phyloP scores from a whole-genome alignment of 2,888 invertebrate genomes.

The Pachymerium ferrugineum region DNA sequence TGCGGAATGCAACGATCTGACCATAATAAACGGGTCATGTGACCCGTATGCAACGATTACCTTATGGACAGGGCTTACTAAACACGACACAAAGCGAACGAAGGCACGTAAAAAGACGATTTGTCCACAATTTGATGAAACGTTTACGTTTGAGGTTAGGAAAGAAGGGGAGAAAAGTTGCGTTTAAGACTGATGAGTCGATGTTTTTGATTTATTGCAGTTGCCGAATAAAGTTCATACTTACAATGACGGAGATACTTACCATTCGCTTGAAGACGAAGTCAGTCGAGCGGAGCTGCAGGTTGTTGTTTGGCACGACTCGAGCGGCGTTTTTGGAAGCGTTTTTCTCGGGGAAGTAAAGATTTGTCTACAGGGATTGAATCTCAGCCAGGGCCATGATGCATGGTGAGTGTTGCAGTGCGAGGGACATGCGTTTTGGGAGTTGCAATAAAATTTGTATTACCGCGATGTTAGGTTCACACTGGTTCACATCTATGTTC shows the following conservation, averaged over 20 bases:
- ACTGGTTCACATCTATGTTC: no score
- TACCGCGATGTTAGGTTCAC: no score
- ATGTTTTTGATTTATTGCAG: constrained; percentile 31
- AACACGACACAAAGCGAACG: constrained; percentile 71
- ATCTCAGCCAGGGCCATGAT: constrained; percentile 59
- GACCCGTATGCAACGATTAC: constrained; percentile 82
- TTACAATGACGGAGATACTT: constrained; percentile 32
- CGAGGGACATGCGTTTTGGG: no score
- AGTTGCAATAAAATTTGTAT: no score
- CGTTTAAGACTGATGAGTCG: no score
- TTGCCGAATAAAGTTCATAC: constrained; percentile 35
- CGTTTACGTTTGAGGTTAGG: constrained; percentile 66
- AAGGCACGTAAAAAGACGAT: constrained; percentile 85
- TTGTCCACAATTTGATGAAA: constrained; percentile 82
- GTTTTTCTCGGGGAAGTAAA: constrained; percentile 84
- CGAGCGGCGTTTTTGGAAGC: constrained; percentile 67
- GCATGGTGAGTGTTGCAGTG: constrained; percentile 62
- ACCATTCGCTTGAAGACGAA: constrained; percentile 31
- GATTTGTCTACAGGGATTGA: constrained; percentile 65
- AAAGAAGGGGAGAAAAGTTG: no score
- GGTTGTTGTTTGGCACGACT: constrained; percentile 81
- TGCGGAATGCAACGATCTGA: constrained; percentile 78
- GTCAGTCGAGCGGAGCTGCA: constrained; percentile 51
- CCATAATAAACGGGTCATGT: constrained; percentile 82
- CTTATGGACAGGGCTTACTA: constrained; percentile 71